Evolutionary conservation across 2,797 vertebrate species (phyloP).

Genomic region (Tenualosa ilisha): DNA sequence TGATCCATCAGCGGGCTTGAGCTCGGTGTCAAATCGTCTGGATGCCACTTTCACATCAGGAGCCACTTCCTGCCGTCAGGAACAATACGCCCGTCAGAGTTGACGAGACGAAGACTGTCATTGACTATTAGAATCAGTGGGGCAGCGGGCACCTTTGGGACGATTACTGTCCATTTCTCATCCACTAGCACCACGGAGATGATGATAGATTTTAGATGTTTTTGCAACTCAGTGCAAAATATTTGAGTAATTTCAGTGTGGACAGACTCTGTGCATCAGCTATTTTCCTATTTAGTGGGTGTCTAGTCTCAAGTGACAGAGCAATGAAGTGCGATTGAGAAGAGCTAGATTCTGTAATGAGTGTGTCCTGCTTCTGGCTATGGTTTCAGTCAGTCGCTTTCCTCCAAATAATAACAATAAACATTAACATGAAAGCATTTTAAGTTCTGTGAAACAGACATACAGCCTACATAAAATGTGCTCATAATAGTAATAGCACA

Average conservation of each 20-base stretch:
- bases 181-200: not conserved
- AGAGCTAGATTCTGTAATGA: not conserved
- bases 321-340: not conserved
- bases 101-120: conserved; percentile 41
- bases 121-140: conserved; percentile 15
- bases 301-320: not conserved
- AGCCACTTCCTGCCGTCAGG: conserved; percentile 77
- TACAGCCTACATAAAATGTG: too few species aligned
- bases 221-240: not conserved
- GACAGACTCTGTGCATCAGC: not conserved
- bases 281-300: not conserved
- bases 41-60: conserved; percentile 47
- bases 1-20: conserved; percentile 65
- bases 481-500: too few species aligned
- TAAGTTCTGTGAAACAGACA: too few species aligned
- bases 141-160: not conserved
- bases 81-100: conserved; percentile 51
- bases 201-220: not conserved
- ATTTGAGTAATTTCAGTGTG: not conserved
- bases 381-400: too few species aligned
- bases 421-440: too few species aligned
- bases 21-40: conserved; percentile 45
- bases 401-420: too few species aligned
- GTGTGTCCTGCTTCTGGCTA: too few species aligned
- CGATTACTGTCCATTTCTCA: not conserved